A percentile compares a stretch with the other conserved stretches of the same genome.
Evolutionary conservation across 2,888 invertebrate species (phyloP).

Genomic region (Globia sparganii): DNA sequence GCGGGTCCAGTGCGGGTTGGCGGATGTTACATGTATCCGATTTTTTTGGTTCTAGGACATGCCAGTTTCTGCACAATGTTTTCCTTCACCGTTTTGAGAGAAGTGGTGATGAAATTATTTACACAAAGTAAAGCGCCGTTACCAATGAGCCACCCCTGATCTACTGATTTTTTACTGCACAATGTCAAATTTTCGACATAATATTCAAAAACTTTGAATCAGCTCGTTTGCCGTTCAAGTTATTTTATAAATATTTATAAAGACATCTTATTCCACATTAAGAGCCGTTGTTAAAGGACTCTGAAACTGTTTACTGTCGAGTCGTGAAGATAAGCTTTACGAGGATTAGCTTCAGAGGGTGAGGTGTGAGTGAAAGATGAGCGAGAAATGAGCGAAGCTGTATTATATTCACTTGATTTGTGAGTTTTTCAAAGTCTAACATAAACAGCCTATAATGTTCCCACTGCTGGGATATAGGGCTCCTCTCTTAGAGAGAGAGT

Average conservation of each 20-base stretch:
- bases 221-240: slow-evolving; percentile 6
- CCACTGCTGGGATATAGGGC: too few species aligned
- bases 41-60: too few species aligned
- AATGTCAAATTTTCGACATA: slow-evolving; percentile 18
- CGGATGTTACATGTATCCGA: too few species aligned
- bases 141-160: neutral
- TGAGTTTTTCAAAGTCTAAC: too few species aligned
- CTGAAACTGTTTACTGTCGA: slow-evolving; percentile 51
- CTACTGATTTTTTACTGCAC: neutral
- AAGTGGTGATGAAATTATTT: neutral
- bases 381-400: slow-evolving; percentile 4
- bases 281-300: slow-evolving; percentile 42
- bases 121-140: neutral
- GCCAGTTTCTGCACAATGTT: too few species aligned
- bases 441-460: too few species aligned
- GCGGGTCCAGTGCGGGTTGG: too few species aligned
- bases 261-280: slow-evolving; percentile 46
- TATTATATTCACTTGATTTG: too few species aligned
- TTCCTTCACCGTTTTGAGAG: too few species aligned
- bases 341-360: slow-evolving; percentile 43
- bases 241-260: slow-evolving; percentile 52
- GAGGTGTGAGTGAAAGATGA: slow-evolving; percentile 28
- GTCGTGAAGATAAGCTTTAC: slow-evolving; percentile 61
- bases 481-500: too few species aligned
- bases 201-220: slow-evolving; percentile 20